Percentiles rank a stretch among this genome's conserved stretches.
These are phyloP conservation scores for Proteles cristata DNA, from an alignment of 2,113 vertebrate species.

Conservation along the genomic window DNA sequence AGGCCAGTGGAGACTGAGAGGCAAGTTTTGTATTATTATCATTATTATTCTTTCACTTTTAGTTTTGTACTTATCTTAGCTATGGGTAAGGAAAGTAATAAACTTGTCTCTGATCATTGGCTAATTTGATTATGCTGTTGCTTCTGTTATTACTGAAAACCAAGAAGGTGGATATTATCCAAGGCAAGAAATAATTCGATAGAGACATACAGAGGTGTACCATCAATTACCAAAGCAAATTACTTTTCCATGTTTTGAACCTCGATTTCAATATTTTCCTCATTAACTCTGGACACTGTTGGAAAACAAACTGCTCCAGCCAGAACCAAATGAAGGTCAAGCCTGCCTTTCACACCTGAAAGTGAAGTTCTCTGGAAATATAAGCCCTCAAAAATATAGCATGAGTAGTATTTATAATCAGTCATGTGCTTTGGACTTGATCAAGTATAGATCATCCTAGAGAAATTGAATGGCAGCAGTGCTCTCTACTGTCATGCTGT, in stretches of 20 bases:
- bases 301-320: conserved; percentile 47
- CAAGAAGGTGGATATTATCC: conserved; percentile 2
- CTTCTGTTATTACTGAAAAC: conserved; percentile 38
- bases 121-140: conserved; percentile 37
- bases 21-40: background rate
- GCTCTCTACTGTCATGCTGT: conserved; percentile 76
- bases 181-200: conserved; percentile 21
- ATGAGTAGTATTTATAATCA: background rate
- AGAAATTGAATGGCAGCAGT: conserved; percentile 25
- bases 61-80: conserved; percentile 41
- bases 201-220: background rate
- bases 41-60: background rate
- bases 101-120: background rate
- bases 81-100: background rate
- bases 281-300: conserved; percentile 13
- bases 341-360: background rate
- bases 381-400: conserved; percentile 10
- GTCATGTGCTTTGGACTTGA: background rate
- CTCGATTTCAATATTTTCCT: conserved; percentile 59
- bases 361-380: conserved; percentile 53
- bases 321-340: conserved; percentile 48
- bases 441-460: background rate
- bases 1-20: background rate
- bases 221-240: conserved; percentile 20
- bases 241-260: conserved; percentile 42